Conservation (phyloP, 2,888 invertebrate genomes). For the Drosophila greeni region DNA sequence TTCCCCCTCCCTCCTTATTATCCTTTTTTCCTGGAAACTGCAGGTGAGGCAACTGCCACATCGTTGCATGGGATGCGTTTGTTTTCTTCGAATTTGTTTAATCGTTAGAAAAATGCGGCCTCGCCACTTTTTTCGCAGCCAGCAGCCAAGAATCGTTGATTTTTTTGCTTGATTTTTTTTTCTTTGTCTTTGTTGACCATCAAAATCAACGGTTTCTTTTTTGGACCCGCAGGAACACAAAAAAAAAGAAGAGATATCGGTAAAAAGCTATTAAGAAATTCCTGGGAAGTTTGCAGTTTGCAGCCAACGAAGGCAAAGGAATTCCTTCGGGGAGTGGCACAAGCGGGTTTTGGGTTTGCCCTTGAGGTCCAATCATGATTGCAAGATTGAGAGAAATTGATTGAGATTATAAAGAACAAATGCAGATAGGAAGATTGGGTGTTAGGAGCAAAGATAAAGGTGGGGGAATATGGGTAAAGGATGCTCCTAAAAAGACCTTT, state of each 20-base stretch:
- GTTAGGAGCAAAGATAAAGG: not conserved
- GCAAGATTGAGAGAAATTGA: constrained; percentile 20
- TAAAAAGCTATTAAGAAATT: constrained; percentile 74
- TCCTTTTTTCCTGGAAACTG: constrained; percentile 72
- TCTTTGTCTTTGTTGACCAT: constrained; percentile 16
- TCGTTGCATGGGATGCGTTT: constrained; percentile 70
- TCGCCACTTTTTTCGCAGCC: constrained; percentile 53
- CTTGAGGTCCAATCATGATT: constrained; percentile 23
- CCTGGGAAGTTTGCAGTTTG: constrained; percentile 71
- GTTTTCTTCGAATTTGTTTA: constrained; percentile 79
- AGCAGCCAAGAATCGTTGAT: not conserved
- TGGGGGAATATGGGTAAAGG: not conserved
- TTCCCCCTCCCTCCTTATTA: constrained; percentile 4
- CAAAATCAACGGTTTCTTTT: constrained; percentile 67
- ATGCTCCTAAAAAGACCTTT: not conserved
- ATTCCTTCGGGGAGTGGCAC: constrained; percentile 14
- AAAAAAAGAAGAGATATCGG: constrained; percentile 55
- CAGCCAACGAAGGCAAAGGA: constrained; percentile 14
- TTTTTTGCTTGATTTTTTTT: constrained; percentile 5
- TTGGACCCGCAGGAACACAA: constrained; percentile 14
- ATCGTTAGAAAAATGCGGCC: constrained; percentile 76
- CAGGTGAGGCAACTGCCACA: constrained; percentile 68
- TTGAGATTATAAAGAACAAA: constrained; percentile 5
- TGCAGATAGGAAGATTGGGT: not conserved
- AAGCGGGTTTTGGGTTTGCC: constrained; percentile 5